Evolutionary conservation across 2,888 invertebrate species (phyloP).

Genomic region (Bruchidius siliquastri): DNA sequence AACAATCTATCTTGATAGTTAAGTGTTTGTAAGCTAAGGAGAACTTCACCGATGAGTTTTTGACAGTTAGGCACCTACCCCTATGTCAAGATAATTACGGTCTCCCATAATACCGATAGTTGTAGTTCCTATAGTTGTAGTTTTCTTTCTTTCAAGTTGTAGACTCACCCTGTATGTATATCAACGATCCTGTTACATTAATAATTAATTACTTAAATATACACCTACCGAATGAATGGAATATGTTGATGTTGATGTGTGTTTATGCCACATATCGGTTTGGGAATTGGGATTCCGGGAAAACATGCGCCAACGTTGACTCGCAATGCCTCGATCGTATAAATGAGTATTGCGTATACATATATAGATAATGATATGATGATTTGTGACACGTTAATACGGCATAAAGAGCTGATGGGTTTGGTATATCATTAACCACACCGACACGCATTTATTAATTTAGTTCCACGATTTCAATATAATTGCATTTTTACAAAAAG

Average conservation of each 20-base stretch:
- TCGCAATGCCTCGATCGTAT: background rate
- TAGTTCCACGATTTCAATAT: too few relatives aligned
- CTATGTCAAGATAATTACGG: too few relatives aligned
- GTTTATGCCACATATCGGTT: background rate
- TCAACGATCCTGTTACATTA: background rate
- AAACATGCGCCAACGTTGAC: background rate
- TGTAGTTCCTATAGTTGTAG: too few relatives aligned
- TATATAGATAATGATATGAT: background rate
- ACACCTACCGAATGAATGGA: background rate
- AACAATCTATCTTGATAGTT: too few relatives aligned
- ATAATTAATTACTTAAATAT: background rate
- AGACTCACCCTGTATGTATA: background rate
- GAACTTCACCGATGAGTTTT: too few relatives aligned
- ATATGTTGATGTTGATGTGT: background rate
- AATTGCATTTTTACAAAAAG: too few relatives aligned
- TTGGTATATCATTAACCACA: background rate
- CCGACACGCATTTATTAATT: background rate
- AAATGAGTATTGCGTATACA: background rate
- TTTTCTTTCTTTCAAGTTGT: too few relatives aligned
- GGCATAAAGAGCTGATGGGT: background rate
- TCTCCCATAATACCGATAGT: too few relatives aligned
- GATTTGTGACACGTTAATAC: background rate
- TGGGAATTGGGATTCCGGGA: background rate
- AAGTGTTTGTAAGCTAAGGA: too few relatives aligned
- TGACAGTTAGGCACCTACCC: too few relatives aligned